Evolutionary conservation across 1,140 invertebrate genomes (phyloP), one percentile per base, ranked within the genome.

Genomic region (Drosophila ohnishii): DNA sequence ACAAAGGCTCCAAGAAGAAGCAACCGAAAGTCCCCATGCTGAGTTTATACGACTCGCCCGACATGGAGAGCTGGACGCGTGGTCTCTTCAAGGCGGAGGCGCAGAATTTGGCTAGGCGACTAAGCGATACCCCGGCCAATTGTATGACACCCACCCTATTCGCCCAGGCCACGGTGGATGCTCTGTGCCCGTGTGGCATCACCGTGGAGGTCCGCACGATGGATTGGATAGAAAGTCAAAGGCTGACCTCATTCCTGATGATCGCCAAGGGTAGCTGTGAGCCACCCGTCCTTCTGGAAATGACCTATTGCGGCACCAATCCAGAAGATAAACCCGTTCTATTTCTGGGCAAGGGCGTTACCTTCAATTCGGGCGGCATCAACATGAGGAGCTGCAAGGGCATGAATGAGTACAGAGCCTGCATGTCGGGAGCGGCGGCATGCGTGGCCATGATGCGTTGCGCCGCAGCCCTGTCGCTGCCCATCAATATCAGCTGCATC

Each of bases 381-480:
- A 39, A 98, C 96, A 4, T 88, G 37, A 62, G 98, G 92, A 93
- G 94, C 0, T 90, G 95, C 19, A 78, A 92, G 4, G 93, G 93
- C 5, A 97, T 98, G 96, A 95, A 95, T 60, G 94, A 95, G 72
- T 98, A 98, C 96, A 93, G 96, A 81, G 96, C 94, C 1, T 96
- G 97, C 89, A 98, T 99, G 97, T 85, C 89, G 0, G 89, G 89
- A 4, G 89, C 89, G 0, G 89, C 89, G 0, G 66, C 80, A 8
- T 79, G 80, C 9, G 85, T 90, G 16, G 89, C 75, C 10, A 78
- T 90, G 69, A 80, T 90, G 71, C 82, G 82, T 0, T 69, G 85
- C 50, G 60, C 65, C 7, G 89, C 89, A 0, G 82, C 89, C 0
- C 47, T 90, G 0, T 89, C 89, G 13, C 44, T 90, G 57, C 89